A percentile compares a stretch with the other conserved stretches of the same genome.
phyloP scores from a whole-genome alignment of 2,888 invertebrate genomes.

The Periphyllus acericola region DNA sequence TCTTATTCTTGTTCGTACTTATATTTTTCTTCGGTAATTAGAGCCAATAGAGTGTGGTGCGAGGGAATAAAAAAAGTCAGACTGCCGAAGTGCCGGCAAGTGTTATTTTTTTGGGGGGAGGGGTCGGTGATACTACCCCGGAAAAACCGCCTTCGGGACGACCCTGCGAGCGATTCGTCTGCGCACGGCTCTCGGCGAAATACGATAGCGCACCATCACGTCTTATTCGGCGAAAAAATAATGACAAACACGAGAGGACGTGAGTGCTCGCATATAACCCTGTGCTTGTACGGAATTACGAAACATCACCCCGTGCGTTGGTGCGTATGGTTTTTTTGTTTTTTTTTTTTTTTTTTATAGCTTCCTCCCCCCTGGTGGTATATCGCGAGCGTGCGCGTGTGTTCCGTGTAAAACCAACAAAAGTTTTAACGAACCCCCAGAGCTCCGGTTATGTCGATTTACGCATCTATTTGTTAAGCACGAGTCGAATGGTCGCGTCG shows the following conservation, averaged over 20 bases:
- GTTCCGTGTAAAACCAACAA: not conserved
- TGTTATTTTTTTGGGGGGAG: no score
- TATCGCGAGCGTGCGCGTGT: not conserved
- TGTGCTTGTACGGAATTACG: not conserved
- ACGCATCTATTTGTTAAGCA: constrained; percentile 55
- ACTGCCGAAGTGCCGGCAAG: no score
- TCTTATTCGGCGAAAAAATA: not conserved
- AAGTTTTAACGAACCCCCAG: constrained; percentile 55
- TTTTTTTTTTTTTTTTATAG: not conserved
- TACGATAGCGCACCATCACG: no score
- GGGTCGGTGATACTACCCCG: no score
- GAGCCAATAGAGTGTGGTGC: no score
- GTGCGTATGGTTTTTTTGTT: not conserved
- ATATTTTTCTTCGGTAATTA: no score
- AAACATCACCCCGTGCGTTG: constrained; percentile 21
- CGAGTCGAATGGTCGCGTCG: constrained; percentile 51
- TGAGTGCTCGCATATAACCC: not conserved
- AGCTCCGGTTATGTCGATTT: constrained; percentile 57
- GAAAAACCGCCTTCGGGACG: no score
- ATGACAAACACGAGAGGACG: not conserved
- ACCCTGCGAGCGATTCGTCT: no score
- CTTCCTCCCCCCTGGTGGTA: not conserved
- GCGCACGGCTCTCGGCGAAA: no score
- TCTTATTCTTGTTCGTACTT: no score
- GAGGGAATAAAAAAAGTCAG: no score